A percentile compares a stretch with the other conserved stretches of the same genome.
phyloP scores from a whole-genome alignment of 2,797 vertebrate species.

The Linurgus olivaceus region DNA sequence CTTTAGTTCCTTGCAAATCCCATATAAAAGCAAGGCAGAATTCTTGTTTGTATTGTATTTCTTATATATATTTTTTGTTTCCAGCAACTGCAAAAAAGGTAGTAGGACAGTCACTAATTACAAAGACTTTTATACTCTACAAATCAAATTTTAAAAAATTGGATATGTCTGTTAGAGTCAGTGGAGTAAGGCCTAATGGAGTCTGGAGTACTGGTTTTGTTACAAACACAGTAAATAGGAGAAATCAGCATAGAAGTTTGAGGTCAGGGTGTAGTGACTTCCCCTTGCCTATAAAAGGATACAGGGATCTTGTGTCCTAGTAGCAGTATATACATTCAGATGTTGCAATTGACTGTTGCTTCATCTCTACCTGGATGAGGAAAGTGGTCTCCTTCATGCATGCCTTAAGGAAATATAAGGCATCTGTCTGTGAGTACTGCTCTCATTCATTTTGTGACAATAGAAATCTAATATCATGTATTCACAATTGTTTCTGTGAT shows the following conservation, averaged over 20 bases:
- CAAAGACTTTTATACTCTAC: background rate
- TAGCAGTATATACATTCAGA: background rate
- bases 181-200: background rate
- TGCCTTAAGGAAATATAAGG: constrained; percentile 36
- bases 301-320: background rate
- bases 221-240: background rate
- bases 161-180: background rate
- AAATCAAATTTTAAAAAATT: background rate
- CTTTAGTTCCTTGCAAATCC: background rate
- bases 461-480: background rate
- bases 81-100: background rate
- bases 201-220: background rate
- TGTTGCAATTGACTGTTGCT: background rate
- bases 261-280: background rate
- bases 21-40: background rate
- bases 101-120: background rate
- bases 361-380: background rate
- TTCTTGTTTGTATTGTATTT: background rate
- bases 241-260: background rate
- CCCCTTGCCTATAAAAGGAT: background rate
- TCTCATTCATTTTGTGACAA: constrained; percentile 20
- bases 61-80: background rate
- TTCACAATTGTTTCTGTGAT: background rate
- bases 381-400: background rate
- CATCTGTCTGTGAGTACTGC: background rate